Conservation (phyloP, 2,113 vertebrate genomes). For the Rhinolophus sinicus region DNA sequence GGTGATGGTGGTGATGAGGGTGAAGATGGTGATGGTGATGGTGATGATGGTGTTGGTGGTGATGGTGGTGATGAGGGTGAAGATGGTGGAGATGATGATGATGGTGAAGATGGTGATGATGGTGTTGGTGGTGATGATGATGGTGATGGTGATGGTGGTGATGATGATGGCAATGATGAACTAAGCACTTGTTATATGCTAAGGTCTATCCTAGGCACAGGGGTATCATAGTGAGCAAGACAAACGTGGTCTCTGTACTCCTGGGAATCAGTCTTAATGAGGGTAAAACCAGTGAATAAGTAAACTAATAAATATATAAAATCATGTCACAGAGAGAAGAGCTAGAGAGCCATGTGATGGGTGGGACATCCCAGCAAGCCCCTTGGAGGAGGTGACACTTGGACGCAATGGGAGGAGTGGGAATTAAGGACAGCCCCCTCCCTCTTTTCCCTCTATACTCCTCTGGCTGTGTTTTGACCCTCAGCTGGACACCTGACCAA, state of each 20-base stretch:
- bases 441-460: rapidly evolving
- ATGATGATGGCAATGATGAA: background rate
- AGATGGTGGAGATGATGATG: rapidly evolving
- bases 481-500: rapidly evolving
- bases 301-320: background rate
- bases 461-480: background rate
- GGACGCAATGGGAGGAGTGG: background rate
- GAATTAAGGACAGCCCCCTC: rapidly evolving
- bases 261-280: background rate
- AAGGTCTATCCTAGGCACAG: background rate
- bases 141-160: background rate
- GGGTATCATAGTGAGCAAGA: background rate
- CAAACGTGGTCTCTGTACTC: background rate
- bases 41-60: background rate
- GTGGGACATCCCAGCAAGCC: background rate
- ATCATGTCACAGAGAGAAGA: background rate
- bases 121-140: rapidly evolving
- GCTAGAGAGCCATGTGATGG: background rate
- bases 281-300: background rate
- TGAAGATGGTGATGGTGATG: rapidly evolving
- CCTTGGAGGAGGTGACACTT: background rate
- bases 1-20: rapidly evolving
- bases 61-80: rapidly evolving
- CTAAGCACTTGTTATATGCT: background rate
- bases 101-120: rapidly evolving